Conservation (phyloP, 2,888 invertebrate species). For the Hydropsyche betteni region DNA sequence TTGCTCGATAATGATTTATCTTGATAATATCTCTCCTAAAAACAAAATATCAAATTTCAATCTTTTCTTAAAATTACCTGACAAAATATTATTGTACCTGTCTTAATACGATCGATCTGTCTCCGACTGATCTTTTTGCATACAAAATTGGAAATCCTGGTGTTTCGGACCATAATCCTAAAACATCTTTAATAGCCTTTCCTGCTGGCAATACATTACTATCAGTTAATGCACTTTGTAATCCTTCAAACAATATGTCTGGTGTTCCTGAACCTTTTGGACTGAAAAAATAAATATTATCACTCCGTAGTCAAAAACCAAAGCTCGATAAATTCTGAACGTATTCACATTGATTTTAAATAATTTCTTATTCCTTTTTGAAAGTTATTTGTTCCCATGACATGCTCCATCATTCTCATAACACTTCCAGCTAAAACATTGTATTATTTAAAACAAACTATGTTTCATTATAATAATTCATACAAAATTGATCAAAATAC, state of each 20-base stretch:
- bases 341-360: slow-evolving; percentile 59
- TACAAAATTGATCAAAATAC: slow-evolving; percentile 59
- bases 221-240: slow-evolving; percentile 55
- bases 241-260: slow-evolving; percentile 56
- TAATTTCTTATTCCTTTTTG: slow-evolving; percentile 64
- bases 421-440: slow-evolving; percentile 64
- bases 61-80: not conserved
- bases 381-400: slow-evolving; percentile 67
- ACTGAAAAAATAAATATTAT: slow-evolving; percentile 53
- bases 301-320: too few species aligned
- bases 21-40: slow-evolving; percentile 60
- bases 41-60: not conserved
- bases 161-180: slow-evolving; percentile 79
- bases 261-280: slow-evolving; percentile 58
- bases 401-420: slow-evolving; percentile 68
- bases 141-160: slow-evolving; percentile 79
- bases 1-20: slow-evolving; percentile 53
- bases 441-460: not conserved
- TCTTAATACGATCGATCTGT: not conserved
- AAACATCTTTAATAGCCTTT: slow-evolving; percentile 65
- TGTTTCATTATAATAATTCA: slow-evolving; percentile 42
- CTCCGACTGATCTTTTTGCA: slow-evolving; percentile 62
- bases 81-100: slow-evolving; percentile 16
- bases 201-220: slow-evolving; percentile 58
- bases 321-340: not conserved